phyloP scores from a whole-genome alignment of 2,888 invertebrate species.

The Hypsopygia costalis region DNA sequence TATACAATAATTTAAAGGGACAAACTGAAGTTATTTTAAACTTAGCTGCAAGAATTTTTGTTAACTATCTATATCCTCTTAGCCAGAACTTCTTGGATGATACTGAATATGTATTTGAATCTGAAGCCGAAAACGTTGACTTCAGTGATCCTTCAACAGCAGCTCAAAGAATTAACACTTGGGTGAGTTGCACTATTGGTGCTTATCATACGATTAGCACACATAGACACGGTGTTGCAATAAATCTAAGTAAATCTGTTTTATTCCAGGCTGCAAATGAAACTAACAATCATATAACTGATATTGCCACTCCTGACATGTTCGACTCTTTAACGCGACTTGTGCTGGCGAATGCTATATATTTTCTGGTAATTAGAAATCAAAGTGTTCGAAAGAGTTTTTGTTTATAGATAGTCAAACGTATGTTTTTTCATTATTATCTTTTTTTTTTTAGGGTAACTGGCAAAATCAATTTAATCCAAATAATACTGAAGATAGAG shows the following conservation, averaged over 20 bases:
- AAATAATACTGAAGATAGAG: conserved; percentile 19
- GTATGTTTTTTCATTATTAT: no score
- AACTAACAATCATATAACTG: conserved; percentile 37
- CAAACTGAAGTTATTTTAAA: conserved; percentile 8
- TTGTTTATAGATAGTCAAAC: no score
- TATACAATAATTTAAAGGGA: background rate
- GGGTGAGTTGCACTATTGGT: no score
- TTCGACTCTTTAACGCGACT: conserved; percentile 29
- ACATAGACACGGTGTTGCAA: no score
- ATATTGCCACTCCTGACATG: conserved; percentile 29
- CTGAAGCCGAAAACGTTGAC: conserved; percentile 19
- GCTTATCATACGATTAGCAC: no score
- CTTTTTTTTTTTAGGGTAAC: conserved; percentile 29
- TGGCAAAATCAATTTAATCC: conserved; percentile 29
- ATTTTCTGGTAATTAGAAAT: conserved; percentile 45
- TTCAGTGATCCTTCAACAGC: conserved; percentile 13
- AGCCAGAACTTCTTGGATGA: conserved; percentile 11
- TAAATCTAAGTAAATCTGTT: no score
- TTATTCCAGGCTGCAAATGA: conserved; percentile 31
- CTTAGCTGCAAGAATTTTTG: conserved; percentile 18
- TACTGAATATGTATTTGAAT: conserved; percentile 11
- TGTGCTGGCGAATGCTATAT: conserved; percentile 42
- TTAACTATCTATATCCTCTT: conserved; percentile 10
- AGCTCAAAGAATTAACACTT: conserved; percentile 19
- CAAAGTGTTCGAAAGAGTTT: no score